These are phyloP conservation scores for Calephelis perditalis DNA, from an alignment of 2,888 invertebrate genomes.

Conservation along the genomic window DNA sequence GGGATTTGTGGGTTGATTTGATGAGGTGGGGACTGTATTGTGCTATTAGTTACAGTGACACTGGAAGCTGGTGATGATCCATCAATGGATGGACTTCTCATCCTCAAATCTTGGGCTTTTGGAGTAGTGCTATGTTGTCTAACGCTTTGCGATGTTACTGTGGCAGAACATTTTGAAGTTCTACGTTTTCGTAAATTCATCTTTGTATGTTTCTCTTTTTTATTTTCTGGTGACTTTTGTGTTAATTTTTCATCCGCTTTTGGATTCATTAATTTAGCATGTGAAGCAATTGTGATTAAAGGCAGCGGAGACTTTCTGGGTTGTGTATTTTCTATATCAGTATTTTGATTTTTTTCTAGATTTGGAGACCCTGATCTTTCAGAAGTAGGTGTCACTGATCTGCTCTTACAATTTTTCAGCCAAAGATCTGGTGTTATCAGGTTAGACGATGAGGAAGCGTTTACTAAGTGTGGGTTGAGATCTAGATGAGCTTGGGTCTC, in stretches of 20 bases:
- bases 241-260: slow-evolving; percentile 56
- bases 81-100: slow-evolving; percentile 61
- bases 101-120: slow-evolving; percentile 66
- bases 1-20: slow-evolving; percentile 48
- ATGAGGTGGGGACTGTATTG: slow-evolving; percentile 64
- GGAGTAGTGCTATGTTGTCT: slow-evolving; percentile 56
- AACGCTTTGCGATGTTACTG: slow-evolving; percentile 61
- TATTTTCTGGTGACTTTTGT: slow-evolving; percentile 64
- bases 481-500: slow-evolving; percentile 95
- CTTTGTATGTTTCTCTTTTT: slow-evolving; percentile 61
- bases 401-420: slow-evolving; percentile 88
- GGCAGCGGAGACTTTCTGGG: slow-evolving; percentile 75
- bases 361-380: slow-evolving; percentile 76
- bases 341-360: slow-evolving; percentile 48
- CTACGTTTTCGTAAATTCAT: slow-evolving; percentile 69
- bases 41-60: slow-evolving; percentile 45
- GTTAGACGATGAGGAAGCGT: slow-evolving; percentile 64
- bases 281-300: slow-evolving; percentile 81
- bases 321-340: slow-evolving; percentile 45
- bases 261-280: slow-evolving; percentile 80
- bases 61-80: slow-evolving; percentile 58
- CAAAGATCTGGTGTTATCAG: slow-evolving; percentile 95
- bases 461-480: slow-evolving; percentile 85
- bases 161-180: slow-evolving; percentile 62
- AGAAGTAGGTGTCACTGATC: slow-evolving; percentile 79